Conservation (phyloP, 2,113 vertebrate species). For the Lycaon pictus region DNA sequence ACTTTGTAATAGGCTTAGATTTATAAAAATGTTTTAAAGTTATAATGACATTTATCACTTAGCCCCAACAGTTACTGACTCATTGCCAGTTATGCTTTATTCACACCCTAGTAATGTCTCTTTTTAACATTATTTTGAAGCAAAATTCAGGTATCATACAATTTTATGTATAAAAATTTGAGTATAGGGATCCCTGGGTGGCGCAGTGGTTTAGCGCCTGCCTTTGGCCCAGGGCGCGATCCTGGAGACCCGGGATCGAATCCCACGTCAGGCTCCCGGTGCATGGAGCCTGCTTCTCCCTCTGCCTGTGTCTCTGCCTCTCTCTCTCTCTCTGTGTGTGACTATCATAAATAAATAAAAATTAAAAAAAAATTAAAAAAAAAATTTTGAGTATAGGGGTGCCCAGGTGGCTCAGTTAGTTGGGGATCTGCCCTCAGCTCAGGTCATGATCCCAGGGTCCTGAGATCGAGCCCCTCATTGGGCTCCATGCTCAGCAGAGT, state of each 20-base stretch:
- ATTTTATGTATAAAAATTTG: neutral
- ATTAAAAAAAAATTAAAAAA: no score
- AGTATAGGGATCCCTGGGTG: neutral
- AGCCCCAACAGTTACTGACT: neutral
- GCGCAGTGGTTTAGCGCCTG: no score
- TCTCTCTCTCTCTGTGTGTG: no score
- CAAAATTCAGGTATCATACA: neutral
- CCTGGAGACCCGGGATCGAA: no score
- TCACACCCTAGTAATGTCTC: neutral
- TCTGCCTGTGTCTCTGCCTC: no score
- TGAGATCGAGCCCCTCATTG: neutral
- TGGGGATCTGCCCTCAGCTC: neutral
- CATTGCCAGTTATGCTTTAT: neutral
- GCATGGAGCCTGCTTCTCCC: no score
- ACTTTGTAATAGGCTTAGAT: neutral
- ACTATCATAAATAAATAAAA: no score
- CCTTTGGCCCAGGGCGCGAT: no score
- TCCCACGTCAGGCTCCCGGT: no score
- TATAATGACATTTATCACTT: neutral
- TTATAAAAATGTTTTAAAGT: neutral
- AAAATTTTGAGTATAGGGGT: neutral
- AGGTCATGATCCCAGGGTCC: neutral
- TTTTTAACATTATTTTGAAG: constrained; percentile 15
- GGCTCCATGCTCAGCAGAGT: no score
- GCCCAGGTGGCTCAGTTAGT: neutral